Percentiles rank a stretch among this genome's conserved stretches.
phyloP scores from a whole-genome alignment of 2,113 vertebrate genomes.

The Festucalex cinctus region DNA sequence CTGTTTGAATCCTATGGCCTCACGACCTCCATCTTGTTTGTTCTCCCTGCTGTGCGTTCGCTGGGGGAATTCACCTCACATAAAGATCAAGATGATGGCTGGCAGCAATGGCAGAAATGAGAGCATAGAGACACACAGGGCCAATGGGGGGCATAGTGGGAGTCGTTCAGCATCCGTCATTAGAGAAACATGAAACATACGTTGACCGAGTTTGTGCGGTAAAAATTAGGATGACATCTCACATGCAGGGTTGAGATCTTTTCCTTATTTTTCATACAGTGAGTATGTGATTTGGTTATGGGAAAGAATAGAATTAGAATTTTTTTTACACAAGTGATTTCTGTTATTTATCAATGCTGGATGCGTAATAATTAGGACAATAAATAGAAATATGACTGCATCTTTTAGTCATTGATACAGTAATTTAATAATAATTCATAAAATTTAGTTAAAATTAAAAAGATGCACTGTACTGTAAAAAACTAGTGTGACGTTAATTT shows the following conservation, averaged over 20 bases:
- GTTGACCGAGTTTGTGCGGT: neutral
- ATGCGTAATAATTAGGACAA: too few relatives aligned
- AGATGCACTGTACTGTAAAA: too few relatives aligned
- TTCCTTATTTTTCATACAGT: neutral
- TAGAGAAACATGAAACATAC: constrained; percentile 5
- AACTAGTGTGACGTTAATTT: too few relatives aligned
- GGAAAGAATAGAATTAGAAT: neutral
- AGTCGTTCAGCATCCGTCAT: constrained; percentile 8
- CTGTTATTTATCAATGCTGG: neutral
- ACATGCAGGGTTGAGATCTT: neutral
- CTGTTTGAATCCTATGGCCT: constrained; percentile 21
- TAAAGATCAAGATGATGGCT: constrained; percentile 19
- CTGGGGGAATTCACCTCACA: constrained; percentile 19
- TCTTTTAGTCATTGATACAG: too few relatives aligned
- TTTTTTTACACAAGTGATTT: neutral
- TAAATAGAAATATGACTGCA: too few relatives aligned
- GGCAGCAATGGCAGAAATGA: constrained; percentile 19
- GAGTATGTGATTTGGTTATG: neutral
- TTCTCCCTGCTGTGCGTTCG: constrained; percentile 4
- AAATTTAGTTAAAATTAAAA: too few relatives aligned
- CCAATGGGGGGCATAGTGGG: neutral
- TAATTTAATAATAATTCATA: too few relatives aligned
- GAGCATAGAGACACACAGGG: constrained; percentile 1
- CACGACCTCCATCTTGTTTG: constrained; percentile 22
- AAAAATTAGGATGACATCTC: neutral